Evolutionary conservation across 2,113 vertebrate species (phyloP), one percentile per base, ranked within the genome.

Genomic region (Rutilus rutilus): DNA sequence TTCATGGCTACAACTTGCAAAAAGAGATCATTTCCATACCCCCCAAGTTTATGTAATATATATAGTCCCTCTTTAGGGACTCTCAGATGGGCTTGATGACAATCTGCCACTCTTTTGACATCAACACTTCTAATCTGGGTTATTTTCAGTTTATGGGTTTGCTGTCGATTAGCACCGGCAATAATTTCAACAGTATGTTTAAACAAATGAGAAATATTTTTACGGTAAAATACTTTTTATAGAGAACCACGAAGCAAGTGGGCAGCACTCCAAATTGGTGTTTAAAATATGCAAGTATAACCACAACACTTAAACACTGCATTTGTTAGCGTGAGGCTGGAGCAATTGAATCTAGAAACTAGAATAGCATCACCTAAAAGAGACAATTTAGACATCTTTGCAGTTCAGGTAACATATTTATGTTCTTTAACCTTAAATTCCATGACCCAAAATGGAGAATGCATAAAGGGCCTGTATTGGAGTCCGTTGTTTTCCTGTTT

Each of bases 1-100:
- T 87, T 84, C 86, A 78, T 87, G 87, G 75, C 77, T 84, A 87
- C 85, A 85, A 11, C 83, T 59, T 3, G 36, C 52, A 78, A 65
- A 65, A 60, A 75, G 52, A 79, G 64, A 87, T 78, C 82, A 73
- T 83, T 83, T 83, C 52, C 45, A 73, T 42, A 57, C 65, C 82
- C 47, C 65, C 64, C 82, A 83, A 57, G 67, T 57, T 57, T 83
- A 57, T 83, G 82, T 42, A 54, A 73, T 83, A 73, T 80, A 62
- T 59, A 73, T 59, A 73, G 67, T 74, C 17, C 33, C 47, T 83
- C 21, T 73, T 42, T 59, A 59, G 52, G 52, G 33, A 30, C 65
- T 36, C 27, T 73, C 23, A 10, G 82, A n/a, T 73, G 82, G 50
- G 52, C 82, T 57, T 39, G 65, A 36, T 82, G 64, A 52, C 62